Conservation (phyloP, 2,888 invertebrate genomes). For the Trissonchulus latispiculum region DNA sequence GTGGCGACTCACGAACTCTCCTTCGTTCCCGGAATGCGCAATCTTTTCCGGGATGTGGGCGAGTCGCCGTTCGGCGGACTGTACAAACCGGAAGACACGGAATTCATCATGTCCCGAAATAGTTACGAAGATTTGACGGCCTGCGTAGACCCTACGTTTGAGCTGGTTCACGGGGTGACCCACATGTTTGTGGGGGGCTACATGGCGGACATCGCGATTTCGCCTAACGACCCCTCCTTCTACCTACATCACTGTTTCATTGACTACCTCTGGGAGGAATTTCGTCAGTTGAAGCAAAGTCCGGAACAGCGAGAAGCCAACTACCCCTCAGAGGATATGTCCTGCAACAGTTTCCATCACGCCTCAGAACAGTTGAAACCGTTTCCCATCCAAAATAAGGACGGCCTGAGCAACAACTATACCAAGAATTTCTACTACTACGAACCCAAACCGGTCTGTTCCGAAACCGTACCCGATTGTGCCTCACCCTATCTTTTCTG, state of each 20-base stretch:
- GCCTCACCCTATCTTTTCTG: slow-evolving; percentile 32
- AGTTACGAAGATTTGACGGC: slow-evolving; percentile 22
- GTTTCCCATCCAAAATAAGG: slow-evolving; percentile 20
- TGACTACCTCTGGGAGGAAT: slow-evolving; percentile 44
- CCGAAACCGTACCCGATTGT: slow-evolving; percentile 15
- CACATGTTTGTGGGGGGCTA: slow-evolving; percentile 35
- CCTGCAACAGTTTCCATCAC: slow-evolving; percentile 20
- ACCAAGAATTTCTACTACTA: slow-evolving; percentile 20
- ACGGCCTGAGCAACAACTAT: slow-evolving; percentile 22
- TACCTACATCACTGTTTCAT: slow-evolving; percentile 44
- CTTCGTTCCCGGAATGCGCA: slow-evolving; percentile 16
- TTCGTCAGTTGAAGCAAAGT: slow-evolving; percentile 33
- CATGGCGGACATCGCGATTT: slow-evolving; percentile 34
- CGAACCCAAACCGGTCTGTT: slow-evolving; percentile 21
- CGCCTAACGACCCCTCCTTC: slow-evolving; percentile 45
- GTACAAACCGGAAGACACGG: slow-evolving; percentile 17
- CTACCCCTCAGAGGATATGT: slow-evolving; percentile 16
- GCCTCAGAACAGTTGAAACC: slow-evolving; percentile 19
- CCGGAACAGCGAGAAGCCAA: slow-evolving; percentile 12
- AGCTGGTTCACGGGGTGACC: slow-evolving; percentile 33
- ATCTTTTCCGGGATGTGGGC: slow-evolving; percentile 19
- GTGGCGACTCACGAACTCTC: slow-evolving; percentile 31
- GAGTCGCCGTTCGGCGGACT: slow-evolving; percentile 21
- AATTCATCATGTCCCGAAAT: not conserved
- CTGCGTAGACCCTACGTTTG: slow-evolving; percentile 32